Evolutionary conservation across 1,140 invertebrate genomes (phyloP).

Genomic region (Neodiprion virginianus): DNA sequence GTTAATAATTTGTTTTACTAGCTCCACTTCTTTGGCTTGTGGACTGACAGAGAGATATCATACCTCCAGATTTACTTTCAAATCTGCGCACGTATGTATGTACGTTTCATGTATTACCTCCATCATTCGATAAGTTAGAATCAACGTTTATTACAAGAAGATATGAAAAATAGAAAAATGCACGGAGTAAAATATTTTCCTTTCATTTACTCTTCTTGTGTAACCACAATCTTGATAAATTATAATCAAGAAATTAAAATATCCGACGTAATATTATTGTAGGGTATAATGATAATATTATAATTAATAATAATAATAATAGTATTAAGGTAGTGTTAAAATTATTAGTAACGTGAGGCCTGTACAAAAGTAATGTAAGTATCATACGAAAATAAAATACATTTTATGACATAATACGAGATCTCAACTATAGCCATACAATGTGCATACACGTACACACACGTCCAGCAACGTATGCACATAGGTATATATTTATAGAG

Average conservation of each 20-base stretch:
- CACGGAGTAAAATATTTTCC: neutral
- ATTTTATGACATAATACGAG: neutral
- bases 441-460: neutral
- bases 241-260: no score
- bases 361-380: neutral
- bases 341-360: neutral
- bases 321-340: neutral
- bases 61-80: neutral
- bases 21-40: slow-evolving; percentile 59
- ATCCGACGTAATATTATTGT: no score
- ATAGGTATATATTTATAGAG: neutral
- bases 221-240: neutral
- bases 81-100: slow-evolving; percentile 26
- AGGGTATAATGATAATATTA: no score
- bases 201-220: slow-evolving; percentile 12
- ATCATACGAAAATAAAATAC: slow-evolving; percentile 18
- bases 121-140: neutral
- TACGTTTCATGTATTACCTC: slow-evolving; percentile 16
- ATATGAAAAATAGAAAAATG: no score
- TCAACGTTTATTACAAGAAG: no score
- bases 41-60: slow-evolving; percentile 37
- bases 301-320: no score
- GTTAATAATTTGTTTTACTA: slow-evolving; percentile 44
- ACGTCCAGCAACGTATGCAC: neutral
- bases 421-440: no score